phyloP scores from a whole-genome alignment of 2,113 vertebrate genomes.

The Notarius quadriscutis region DNA sequence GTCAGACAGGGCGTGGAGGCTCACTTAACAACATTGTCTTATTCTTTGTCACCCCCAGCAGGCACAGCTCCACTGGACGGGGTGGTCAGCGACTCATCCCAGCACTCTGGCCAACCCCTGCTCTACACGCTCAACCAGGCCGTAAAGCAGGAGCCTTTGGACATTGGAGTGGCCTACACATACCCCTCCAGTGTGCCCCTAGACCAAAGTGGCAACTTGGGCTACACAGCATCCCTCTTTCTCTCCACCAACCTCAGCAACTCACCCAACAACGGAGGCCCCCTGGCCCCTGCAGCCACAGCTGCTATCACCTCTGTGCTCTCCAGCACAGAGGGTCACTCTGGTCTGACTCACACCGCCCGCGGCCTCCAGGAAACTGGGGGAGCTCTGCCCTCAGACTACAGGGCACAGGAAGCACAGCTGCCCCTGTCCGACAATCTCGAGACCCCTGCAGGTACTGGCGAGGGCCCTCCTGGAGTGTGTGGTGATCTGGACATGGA shows the following conservation, averaged over 20 bases:
- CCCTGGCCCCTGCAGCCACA: slow-evolving; percentile 70
- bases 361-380: slow-evolving; percentile 54
- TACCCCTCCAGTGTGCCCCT: slow-evolving; percentile 88
- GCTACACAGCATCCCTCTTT: slow-evolving; percentile 65
- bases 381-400: slow-evolving; percentile 69
- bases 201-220: slow-evolving; percentile 83
- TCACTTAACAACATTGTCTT: slow-evolving; percentile 46
- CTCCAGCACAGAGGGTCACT: slow-evolving; percentile 82
- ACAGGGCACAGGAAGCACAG: slow-evolving; percentile 73
- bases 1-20: slow-evolving; percentile 31
- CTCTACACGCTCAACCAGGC: slow-evolving; percentile 89
- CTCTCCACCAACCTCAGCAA: slow-evolving; percentile 63
- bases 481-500: slow-evolving; percentile 92
- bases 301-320: slow-evolving; percentile 78
- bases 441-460: slow-evolving; percentile 70
- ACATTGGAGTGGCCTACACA: slow-evolving; percentile 77
- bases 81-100: slow-evolving; percentile 81
- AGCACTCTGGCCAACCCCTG: slow-evolving; percentile 84
- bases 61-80: slow-evolving; percentile 84
- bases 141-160: slow-evolving; percentile 89
- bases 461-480: slow-evolving; percentile 82
- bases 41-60: slow-evolving; percentile 58
- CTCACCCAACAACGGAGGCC: slow-evolving; percentile 71
- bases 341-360: slow-evolving; percentile 61
- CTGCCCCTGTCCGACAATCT: slow-evolving; percentile 79